phyloP scores from a whole-genome alignment of 2,888 invertebrate genomes.

The Micropterix aruncella region DNA sequence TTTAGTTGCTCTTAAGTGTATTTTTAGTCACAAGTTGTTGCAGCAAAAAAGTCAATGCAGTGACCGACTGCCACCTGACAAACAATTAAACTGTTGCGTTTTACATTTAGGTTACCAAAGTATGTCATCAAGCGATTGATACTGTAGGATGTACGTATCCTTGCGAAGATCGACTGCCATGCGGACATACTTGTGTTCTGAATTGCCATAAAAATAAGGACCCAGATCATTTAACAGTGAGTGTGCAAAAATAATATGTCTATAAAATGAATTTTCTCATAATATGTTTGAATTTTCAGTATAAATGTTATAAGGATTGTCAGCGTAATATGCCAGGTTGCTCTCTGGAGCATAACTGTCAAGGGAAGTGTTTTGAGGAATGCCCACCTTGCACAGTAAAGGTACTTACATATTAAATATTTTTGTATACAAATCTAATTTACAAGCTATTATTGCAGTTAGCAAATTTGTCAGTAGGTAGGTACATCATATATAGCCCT shows the following conservation, averaged over 20 bases:
- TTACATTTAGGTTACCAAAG: neutral
- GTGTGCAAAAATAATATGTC: too few species aligned
- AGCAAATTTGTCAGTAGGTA: too few species aligned
- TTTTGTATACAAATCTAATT: too few species aligned
- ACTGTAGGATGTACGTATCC: slow-evolving; percentile 24
- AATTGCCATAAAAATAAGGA: slow-evolving; percentile 43
- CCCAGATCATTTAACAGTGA: slow-evolving; percentile 38
- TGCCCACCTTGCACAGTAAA: slow-evolving; percentile 17
- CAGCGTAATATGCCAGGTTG: slow-evolving; percentile 31
- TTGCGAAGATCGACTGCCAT: slow-evolving; percentile 39
- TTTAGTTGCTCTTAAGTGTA: too few species aligned
- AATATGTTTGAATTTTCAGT: neutral
- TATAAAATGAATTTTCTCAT: neutral
- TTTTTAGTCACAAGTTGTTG: slow-evolving; percentile 24
- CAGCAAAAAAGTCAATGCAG: slow-evolving; percentile 22
- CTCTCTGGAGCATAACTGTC: slow-evolving; percentile 29
- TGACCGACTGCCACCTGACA: too few species aligned
- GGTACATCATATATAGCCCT: too few species aligned
- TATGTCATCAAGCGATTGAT: neutral
- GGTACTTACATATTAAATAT: too few species aligned
- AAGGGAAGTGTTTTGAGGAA: slow-evolving; percentile 32
- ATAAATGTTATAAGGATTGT: slow-evolving; percentile 16
- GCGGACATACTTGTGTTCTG: slow-evolving; percentile 46
- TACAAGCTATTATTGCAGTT: too few species aligned
- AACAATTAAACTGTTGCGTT: neutral